Conservation (phyloP, 1,140 invertebrate species). For the Agrypnia vestita region DNA sequence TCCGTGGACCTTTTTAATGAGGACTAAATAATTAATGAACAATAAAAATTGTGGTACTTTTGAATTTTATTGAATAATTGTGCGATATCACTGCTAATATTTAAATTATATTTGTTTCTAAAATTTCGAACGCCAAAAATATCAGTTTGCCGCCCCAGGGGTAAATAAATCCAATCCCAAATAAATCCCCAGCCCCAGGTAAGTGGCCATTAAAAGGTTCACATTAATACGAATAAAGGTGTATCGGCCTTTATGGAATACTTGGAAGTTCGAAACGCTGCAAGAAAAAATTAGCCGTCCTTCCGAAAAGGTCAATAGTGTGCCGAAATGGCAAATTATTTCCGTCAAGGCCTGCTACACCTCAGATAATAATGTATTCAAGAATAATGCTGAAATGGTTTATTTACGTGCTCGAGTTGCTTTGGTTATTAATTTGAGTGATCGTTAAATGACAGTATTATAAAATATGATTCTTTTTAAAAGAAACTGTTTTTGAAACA, state of each 20-base stretch:
- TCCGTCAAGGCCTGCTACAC: neutral
- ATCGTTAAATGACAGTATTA: too few relatives aligned
- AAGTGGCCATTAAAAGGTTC: constrained; percentile 8
- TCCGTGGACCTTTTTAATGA: too few relatives aligned
- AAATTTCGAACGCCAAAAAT: too few relatives aligned
- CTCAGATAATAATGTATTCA: neutral
- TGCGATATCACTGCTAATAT: too few relatives aligned
- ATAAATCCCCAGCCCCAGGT: constrained; percentile 1
- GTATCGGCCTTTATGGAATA: constrained; percentile 17
- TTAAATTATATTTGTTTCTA: too few relatives aligned
- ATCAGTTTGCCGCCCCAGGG: neutral
- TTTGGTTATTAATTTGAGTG: too few relatives aligned
- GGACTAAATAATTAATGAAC: too few relatives aligned
- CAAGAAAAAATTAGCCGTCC: neutral
- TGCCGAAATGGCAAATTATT: constrained; percentile 7
- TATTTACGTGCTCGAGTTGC: too few relatives aligned
- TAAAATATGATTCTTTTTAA: too few relatives aligned
- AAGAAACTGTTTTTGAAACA: too few relatives aligned
- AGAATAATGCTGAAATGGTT: neutral
- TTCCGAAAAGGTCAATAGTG: constrained; percentile 15
- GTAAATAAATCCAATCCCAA: constrained; percentile 2
- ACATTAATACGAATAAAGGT: constrained; percentile 6
- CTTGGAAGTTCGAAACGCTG: neutral
- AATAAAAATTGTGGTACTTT: too few relatives aligned
- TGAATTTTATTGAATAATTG: too few relatives aligned